phyloP scores from a whole-genome alignment of 1,140 invertebrate genomes.

The Leptonema lineaticorne region DNA sequence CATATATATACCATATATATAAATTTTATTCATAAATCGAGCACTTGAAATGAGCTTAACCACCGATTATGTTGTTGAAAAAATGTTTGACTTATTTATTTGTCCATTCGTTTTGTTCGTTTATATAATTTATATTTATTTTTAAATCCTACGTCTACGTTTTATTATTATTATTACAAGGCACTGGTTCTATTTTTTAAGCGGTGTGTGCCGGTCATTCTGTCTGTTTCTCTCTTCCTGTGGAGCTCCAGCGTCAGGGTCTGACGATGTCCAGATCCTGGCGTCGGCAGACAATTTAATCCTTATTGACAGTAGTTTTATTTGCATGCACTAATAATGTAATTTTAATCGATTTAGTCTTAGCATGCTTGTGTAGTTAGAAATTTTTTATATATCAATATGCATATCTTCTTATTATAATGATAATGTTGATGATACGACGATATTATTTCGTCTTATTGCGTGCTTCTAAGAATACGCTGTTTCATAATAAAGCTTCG shows the following conservation, averaged over 20 bases:
- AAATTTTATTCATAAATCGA: slow-evolving; percentile 13
- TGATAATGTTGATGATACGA: no score
- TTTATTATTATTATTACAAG: no score
- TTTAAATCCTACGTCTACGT: slow-evolving; percentile 19
- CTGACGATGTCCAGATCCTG: slow-evolving; percentile 7
- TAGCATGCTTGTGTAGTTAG: neutral
- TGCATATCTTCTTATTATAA: no score
- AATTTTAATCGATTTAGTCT: neutral
- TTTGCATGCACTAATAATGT: neutral
- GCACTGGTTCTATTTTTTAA: slow-evolving; percentile 26
- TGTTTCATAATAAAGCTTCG: no score
- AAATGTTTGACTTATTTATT: slow-evolving; percentile 11
- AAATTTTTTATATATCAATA: no score
- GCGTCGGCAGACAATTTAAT: neutral
- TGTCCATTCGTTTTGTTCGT: neutral
- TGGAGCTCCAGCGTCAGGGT: slow-evolving; percentile 10
- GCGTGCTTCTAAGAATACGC: no score
- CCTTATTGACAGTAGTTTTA: neutral
- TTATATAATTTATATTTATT: neutral
- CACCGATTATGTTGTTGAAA: slow-evolving; percentile 30
- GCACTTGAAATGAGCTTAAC: slow-evolving; percentile 29
- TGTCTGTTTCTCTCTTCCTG: slow-evolving; percentile 32
- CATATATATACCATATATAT: no score
- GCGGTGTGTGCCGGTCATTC: slow-evolving; percentile 29
- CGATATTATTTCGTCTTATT: no score